phyloP scores from a whole-genome alignment of 2,113 vertebrate species.

The Willisornis vidua region DNA sequence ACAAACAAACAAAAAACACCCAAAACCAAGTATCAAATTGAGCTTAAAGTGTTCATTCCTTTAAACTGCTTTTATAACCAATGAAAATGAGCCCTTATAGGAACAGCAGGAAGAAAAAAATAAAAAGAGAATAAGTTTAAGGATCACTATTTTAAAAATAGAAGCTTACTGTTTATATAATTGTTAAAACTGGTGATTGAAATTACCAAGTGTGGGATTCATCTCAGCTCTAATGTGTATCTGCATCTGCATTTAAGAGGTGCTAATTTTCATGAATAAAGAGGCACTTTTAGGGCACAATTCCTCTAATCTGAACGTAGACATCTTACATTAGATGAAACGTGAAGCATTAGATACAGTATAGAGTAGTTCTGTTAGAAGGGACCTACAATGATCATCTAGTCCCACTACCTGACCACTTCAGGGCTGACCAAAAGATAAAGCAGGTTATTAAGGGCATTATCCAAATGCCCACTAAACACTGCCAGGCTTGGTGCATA shows the following conservation, averaged over 20 bases:
- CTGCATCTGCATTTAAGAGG: not conserved
- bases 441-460: too few species aligned
- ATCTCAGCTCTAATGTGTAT: not conserved
- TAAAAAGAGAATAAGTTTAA: not conserved
- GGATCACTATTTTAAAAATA: slow-evolving; percentile 14
- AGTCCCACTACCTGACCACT: not conserved
- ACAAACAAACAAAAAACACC: not conserved
- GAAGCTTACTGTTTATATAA: not conserved
- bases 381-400: not conserved
- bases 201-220: not conserved
- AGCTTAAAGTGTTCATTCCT: not conserved
- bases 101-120: not conserved
- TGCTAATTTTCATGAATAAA: not conserved
- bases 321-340: not conserved
- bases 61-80: not conserved
- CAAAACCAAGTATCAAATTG: not conserved
- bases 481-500: not conserved
- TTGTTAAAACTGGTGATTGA: not conserved
- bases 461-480: not conserved
- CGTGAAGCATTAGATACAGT: not conserved
- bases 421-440: not conserved
- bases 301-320: not conserved
- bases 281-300: not conserved
- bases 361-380: not conserved
- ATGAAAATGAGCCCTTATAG: not conserved